Evolutionary conservation across 1,140 invertebrate species (phyloP), one percentile per base, ranked within the genome.

Genomic region (Bombus ignitus): DNA sequence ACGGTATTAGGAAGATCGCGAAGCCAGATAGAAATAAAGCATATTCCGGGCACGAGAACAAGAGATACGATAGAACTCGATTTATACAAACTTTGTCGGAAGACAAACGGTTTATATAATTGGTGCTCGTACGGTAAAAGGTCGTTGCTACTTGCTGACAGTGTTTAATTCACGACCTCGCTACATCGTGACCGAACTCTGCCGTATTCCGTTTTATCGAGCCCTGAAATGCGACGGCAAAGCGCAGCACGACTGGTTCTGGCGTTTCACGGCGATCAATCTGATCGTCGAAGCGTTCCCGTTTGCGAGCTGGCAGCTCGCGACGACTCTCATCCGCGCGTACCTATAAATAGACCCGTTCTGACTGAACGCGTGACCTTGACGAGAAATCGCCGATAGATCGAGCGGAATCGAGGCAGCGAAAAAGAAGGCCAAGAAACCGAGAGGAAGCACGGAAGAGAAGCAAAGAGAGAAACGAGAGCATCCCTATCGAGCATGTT

Each of bases 261-360:
- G 47, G 44, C 32, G 15, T 76, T 76, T 39, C 72, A 42, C 53
- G n/a, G 42, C 8, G 37, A 62, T 75, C 81, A 32, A 82, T 75
- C 39, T 12, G n/a, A 35, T 28, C 42, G 42, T 35, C 8, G 42
- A 77, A 59, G 66, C 66, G 62, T 37, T 68, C 81, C 73, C 32
- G 65, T 39, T 77, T 3, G 42, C 59, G 53, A 71, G 32, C n/a
- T 6, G 42, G 5, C 10, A 73, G 39, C n/a, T 32, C 53, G 32
- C 42, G 44, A 76, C 47, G 73, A 39, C 42, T 39, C 42, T 47
- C 53, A 39, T 44, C 70, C 79, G 57, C 32, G 59, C 57, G 59
- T 15, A 47, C 35, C 86, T 90, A 90, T 90, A 90, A 90, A 90
- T 90, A 90, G 83, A 90, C 81, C 25, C 62, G 88, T 89, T 89